phyloP scores from a whole-genome alignment of 2,797 vertebrate species.

The Halcyon chelicuti region DNA sequence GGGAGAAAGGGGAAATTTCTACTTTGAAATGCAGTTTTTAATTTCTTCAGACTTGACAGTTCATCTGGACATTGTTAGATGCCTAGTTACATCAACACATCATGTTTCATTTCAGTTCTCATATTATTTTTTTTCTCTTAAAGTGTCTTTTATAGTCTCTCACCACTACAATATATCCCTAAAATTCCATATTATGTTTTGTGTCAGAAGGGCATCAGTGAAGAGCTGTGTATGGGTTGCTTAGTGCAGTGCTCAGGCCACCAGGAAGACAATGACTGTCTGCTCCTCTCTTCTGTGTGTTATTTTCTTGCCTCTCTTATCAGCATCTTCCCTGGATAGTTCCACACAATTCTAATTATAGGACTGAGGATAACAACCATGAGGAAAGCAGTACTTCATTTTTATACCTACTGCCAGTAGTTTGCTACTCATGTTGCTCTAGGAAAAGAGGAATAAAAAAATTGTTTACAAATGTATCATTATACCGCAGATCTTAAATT shows the following conservation, averaged over 20 bases:
- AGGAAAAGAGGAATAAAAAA: background rate
- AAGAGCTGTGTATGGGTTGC: background rate
- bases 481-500: constrained; percentile 57
- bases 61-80: background rate
- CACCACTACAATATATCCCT: background rate
- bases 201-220: background rate
- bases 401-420: constrained; percentile 29
- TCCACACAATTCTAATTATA: constrained; percentile 38
- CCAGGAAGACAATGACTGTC: background rate
- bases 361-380: background rate
- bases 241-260: background rate
- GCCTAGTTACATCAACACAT: background rate
- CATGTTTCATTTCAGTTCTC: background rate
- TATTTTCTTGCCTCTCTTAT: background rate
- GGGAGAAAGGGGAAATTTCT: background rate
- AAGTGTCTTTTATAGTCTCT: background rate
- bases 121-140: background rate
- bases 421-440: background rate
- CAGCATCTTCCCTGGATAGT: background rate
- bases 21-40: background rate
- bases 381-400: constrained; percentile 33
- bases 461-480: constrained; percentile 59
- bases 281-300: background rate
- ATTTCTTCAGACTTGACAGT: constrained; percentile 20
- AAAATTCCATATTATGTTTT: background rate